Conservation (phyloP, 2,797 vertebrate genomes). For the Mormyrus proboscirostris region DNA sequence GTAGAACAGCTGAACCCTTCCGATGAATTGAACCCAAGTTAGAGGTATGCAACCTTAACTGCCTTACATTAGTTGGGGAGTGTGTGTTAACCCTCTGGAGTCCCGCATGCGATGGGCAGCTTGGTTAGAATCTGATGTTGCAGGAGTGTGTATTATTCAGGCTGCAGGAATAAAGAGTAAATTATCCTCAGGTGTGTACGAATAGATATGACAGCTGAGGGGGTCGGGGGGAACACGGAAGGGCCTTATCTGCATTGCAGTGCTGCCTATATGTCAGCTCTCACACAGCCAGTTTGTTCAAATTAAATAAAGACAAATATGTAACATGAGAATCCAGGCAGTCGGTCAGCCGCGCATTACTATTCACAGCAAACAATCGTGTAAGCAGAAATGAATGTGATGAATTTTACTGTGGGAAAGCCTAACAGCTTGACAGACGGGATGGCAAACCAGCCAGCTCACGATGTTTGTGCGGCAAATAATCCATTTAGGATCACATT, state of each 20-base stretch:
- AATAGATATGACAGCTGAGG: neutral
- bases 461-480: neutral
- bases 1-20: neutral
- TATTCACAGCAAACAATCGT: neutral
- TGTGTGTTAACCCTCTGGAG: neutral
- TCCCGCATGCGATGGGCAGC: neutral
- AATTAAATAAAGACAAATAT: neutral
- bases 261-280: neutral
- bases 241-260: neutral
- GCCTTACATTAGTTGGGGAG: neutral
- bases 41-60: neutral
- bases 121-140: neutral
- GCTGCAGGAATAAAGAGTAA: neutral
- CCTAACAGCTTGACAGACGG: neutral
- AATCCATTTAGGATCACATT: neutral
- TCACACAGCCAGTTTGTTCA: neutral
- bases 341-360: neutral
- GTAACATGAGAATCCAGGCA: neutral
- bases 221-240: neutral
- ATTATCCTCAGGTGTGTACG: neutral
- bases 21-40: neutral
- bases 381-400: constrained; percentile 1
- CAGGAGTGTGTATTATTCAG: neutral
- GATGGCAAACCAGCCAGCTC: neutral
- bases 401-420: neutral